phyloP scores from a whole-genome alignment of 2,797 vertebrate genomes.

The Chelmon rostratus region DNA sequence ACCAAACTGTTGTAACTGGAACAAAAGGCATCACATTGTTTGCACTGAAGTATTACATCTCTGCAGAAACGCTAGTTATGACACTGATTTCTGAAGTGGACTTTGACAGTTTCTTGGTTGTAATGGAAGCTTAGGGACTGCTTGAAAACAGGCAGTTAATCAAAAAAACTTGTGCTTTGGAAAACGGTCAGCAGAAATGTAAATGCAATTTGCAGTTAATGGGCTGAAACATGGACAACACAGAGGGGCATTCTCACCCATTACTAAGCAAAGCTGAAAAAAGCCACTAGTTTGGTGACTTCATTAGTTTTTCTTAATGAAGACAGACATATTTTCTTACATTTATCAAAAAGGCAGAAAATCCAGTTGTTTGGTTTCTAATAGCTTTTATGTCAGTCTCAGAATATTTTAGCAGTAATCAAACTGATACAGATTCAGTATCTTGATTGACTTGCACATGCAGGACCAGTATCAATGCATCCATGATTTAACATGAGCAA shows the following conservation, averaged over 20 bases:
- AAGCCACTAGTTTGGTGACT: not conserved
- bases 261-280: not conserved
- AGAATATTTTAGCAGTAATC: not conserved
- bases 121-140: not conserved
- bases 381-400: not conserved
- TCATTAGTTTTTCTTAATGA: not conserved
- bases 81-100: not conserved
- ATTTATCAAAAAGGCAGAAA: slow-evolving; percentile 5
- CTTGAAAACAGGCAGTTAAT: not conserved
- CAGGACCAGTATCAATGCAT: slow-evolving; percentile 29
- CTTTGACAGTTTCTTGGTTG: not conserved
- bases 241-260: not conserved
- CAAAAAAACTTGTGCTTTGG: not conserved
- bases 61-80: not conserved
- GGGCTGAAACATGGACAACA: slow-evolving; percentile 19
- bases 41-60: not conserved
- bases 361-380: not conserved
- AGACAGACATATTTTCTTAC: not conserved
- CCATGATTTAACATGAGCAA: slow-evolving; percentile 19
- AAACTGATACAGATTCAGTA: not conserved
- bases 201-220: slow-evolving; percentile 7
- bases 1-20: not conserved
- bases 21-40: not conserved
- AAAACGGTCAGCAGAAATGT: not conserved
- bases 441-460: slow-evolving; percentile 22